Evolutionary conservation across 2,888 invertebrate species (phyloP), one percentile per base, ranked within the genome.

Genomic region (Odontothrips loti): DNA sequence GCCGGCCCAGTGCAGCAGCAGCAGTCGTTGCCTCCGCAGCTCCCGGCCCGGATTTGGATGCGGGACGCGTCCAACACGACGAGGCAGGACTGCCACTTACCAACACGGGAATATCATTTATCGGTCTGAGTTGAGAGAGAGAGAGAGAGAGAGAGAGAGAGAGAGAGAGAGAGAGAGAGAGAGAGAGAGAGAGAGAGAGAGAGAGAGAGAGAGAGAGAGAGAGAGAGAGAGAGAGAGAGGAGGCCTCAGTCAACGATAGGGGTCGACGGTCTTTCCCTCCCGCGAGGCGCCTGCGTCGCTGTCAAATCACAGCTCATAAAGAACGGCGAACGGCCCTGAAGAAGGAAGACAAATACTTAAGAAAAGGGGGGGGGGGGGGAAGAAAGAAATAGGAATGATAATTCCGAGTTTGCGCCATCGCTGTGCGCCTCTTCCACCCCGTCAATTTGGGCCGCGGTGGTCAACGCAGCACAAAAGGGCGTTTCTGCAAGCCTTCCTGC

Each of bases 81-180:
- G 34, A 43, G 34, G 34, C 34, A 43, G 34, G 34, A 2, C 34
- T 43, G 34, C 6, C 34, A 43, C 34, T n/a, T 43, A 43, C 34
- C 34, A 79, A 79, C 20, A 23, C 9, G 11, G n/a, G 79, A 79
- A n/a, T 79, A 12, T n/a, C 17, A 79, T 79, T 79, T 79, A 3
- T 10, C n/a, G 29, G 34, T 47, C n/a, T 1, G 1, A 3, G 17
- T n/a, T 27, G 43, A 6, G 34, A 79, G 29, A 3, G 29, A 29
- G 79, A 79, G 8, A 23, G 79, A n/a, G 23, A 43, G 79, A 79
- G 27, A 43, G 79, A 79, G 79, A 79, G 79, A 79, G 17, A n/a
- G 17, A 43, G 34, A 34, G 20, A 79, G 43, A 43, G 47, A 51
- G n/a, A 20, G 79, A 79, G 11, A 43, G 79, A 20, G 29, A 34